These are phyloP conservation scores for Meleagris gallopavo DNA, from an alignment of 2,113 vertebrate species.

Conservation along the genomic window DNA sequence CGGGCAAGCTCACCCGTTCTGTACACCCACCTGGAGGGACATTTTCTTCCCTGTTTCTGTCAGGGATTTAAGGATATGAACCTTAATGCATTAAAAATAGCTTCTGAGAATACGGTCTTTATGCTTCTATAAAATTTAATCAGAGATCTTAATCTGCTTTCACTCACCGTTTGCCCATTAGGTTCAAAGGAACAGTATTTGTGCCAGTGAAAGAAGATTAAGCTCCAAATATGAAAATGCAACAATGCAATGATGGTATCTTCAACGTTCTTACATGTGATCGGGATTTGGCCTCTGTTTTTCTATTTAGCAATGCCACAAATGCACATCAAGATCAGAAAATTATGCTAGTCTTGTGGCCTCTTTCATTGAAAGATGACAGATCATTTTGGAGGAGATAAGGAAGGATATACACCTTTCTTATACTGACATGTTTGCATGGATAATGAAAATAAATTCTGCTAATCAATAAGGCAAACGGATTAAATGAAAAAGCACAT, in stretches of 20 bases:
- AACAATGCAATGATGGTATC: background rate
- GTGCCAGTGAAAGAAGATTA: slow-evolving; percentile 6
- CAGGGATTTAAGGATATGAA: background rate
- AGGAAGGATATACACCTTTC: background rate
- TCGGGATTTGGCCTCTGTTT: background rate
- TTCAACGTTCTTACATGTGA: background rate
- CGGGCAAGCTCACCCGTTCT: too few species aligned
- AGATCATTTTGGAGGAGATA: background rate
- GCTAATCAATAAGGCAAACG: background rate
- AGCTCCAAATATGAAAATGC: background rate
- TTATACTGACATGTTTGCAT: background rate
- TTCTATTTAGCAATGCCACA: background rate
- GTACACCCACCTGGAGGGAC: background rate
- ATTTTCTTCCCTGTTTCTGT: background rate
- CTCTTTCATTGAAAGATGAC: background rate
- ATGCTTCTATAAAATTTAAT: background rate
- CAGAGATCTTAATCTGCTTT: background rate
- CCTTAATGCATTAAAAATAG: background rate
- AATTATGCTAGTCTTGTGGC: background rate
- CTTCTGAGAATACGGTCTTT: background rate
- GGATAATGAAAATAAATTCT: background rate
- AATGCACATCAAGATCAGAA: background rate
- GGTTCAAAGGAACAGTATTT: background rate
- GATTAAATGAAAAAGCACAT: background rate
- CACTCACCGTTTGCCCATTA: background rate